These are phyloP conservation scores for Brevimyrus niger DNA, from an alignment of 2,113 vertebrate genomes.

Conservation along the genomic window DNA sequence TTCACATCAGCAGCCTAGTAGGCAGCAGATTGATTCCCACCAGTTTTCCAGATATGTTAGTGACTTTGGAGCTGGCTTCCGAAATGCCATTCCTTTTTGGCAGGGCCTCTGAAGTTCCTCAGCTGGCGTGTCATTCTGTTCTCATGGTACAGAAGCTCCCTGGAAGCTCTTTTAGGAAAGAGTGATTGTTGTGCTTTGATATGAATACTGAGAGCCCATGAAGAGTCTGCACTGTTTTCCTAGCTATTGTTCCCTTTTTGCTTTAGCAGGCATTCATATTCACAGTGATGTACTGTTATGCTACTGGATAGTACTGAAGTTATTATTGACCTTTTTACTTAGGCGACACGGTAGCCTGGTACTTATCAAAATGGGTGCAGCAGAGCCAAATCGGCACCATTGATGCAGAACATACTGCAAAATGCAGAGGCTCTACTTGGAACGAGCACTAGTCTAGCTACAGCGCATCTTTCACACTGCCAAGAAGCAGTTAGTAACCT, in stretches of 20 bases:
- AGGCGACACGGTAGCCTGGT: neutral
- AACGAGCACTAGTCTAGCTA: neutral
- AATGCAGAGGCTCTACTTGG: neutral
- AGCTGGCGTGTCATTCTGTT: neutral
- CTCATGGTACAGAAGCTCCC: neutral
- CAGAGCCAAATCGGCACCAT: neutral
- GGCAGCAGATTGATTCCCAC: neutral
- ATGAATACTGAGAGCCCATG: neutral
- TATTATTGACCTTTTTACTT: neutral
- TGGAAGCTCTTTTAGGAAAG: neutral
- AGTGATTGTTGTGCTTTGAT: neutral
- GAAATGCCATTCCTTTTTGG: neutral
- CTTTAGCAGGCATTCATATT: neutral
- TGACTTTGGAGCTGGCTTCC: neutral
- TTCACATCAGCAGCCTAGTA: neutral
- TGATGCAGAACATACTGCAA: neutral
- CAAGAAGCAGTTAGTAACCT: neutral
- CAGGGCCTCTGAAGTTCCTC: neutral
- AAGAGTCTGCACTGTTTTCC: neutral
- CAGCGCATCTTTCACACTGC: neutral
- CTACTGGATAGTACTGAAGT: neutral
- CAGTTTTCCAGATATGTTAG: neutral
- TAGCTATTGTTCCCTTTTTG: neutral
- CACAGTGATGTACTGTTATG: constrained; percentile 16
- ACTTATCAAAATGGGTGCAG: neutral